phyloP scores from a whole-genome alignment of 2,113 vertebrate genomes.

The Mellivora capensis region DNA sequence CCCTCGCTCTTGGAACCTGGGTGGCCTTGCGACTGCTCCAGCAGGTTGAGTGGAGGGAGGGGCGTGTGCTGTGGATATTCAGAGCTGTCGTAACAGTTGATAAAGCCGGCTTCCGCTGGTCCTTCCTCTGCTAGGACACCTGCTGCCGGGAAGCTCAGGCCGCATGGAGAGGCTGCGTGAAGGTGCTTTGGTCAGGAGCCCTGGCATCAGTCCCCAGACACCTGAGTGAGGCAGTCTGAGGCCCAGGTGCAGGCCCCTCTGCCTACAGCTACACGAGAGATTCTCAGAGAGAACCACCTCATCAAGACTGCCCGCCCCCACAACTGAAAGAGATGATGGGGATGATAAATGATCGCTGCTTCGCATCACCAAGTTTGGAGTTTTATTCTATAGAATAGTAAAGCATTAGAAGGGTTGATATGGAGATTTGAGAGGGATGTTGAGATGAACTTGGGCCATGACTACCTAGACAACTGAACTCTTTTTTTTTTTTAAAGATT shows the following conservation, averaged over 20 bases:
- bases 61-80: not conserved
- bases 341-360: not conserved
- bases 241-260: not conserved
- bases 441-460: not conserved
- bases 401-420: not conserved
- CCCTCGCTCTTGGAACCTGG: not conserved
- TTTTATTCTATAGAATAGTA: not conserved
- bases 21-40: not conserved
- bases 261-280: not conserved
- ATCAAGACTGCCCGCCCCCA: not conserved
- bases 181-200: not conserved
- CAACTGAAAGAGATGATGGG: no score
- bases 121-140: not conserved
- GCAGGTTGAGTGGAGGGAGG: no score
- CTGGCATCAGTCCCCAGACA: not conserved
- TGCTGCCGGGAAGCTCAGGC: not conserved
- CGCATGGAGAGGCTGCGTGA: rapidly evolving
- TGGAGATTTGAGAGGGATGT: not conserved
- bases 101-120: no score
- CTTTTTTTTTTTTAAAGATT: no score
- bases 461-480: not conserved
- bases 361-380: not conserved
- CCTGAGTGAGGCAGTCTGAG: not conserved
- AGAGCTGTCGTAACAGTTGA: no score
- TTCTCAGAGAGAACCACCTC: not conserved